Percentiles rank a stretch among this genome's conserved stretches.
phyloP scores from a whole-genome alignment of 2,113 vertebrate genomes.

The Sander lucioperca region DNA sequence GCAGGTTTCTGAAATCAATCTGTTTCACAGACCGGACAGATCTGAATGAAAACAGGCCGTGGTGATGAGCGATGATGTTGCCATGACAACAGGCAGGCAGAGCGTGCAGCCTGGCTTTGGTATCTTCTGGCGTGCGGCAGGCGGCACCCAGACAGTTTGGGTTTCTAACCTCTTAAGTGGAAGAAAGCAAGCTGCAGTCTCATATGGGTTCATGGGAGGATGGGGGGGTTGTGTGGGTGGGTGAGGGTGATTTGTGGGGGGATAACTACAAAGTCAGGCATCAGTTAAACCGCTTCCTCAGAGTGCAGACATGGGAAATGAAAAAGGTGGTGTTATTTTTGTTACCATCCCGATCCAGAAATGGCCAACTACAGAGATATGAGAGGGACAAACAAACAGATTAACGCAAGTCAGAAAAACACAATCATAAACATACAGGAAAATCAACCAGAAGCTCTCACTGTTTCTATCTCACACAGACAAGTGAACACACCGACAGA shows the following conservation, averaged over 20 bases:
- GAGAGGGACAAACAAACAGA: constrained; percentile 75
- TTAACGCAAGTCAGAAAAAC: constrained; percentile 58
- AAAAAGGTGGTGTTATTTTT: constrained; percentile 48
- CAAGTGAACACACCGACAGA: constrained; percentile 1
- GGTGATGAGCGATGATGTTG: constrained; percentile 90
- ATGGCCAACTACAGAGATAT: constrained; percentile 74
- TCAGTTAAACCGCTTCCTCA: constrained; percentile 53
- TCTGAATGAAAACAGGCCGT: constrained; percentile 92
- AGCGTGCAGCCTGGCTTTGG: constrained; percentile 76
- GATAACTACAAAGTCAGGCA: constrained; percentile 60
- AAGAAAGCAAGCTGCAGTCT: constrained; percentile 76
- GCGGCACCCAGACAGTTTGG: constrained; percentile 77
- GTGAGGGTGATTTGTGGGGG: constrained; percentile 4
- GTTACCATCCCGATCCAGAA: constrained; percentile 73
- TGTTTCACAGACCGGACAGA: constrained; percentile 84
- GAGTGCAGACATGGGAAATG: constrained; percentile 66
- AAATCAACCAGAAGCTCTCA: constrained; percentile 11
- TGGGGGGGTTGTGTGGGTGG: neutral
- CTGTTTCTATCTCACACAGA: constrained; percentile 16
- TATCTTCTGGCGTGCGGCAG: constrained; percentile 78
- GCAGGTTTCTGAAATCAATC: constrained; percentile 79
- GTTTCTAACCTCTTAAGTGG: constrained; percentile 84
- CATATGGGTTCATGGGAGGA: constrained; percentile 65
- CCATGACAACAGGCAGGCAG: constrained; percentile 94
- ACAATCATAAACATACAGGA: constrained; percentile 5